These are phyloP conservation scores for Rhagophthalmus giganteus DNA, from an alignment of 2,888 invertebrate genomes.

Conservation along the genomic window DNA sequence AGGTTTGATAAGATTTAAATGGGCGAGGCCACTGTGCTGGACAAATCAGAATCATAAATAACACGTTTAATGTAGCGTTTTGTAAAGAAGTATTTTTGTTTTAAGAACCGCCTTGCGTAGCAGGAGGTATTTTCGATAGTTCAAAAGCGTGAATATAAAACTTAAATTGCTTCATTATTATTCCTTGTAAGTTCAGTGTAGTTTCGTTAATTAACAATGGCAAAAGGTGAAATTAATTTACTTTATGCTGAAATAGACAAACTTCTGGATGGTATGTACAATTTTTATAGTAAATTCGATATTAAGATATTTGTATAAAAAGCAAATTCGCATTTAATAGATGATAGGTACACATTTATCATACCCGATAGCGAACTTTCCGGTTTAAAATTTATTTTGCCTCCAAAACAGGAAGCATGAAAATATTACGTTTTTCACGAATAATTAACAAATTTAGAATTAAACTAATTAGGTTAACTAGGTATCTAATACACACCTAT, in stretches of 20 bases:
- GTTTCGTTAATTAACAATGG: constrained; percentile 9
- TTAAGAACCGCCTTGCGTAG: constrained; percentile 8
- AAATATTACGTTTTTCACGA: too few relatives aligned
- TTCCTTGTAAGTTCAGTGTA: background rate
- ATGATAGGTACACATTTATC: too few relatives aligned
- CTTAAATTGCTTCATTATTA: constrained; percentile 2
- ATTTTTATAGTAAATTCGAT: too few relatives aligned
- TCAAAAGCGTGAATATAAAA: background rate
- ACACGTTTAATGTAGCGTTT: too few relatives aligned
- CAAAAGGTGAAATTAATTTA: constrained; percentile 20
- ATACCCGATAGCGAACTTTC: too few relatives aligned
- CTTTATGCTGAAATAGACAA: constrained; percentile 12
- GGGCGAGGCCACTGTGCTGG: constrained; percentile 3
- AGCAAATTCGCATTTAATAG: too few relatives aligned
- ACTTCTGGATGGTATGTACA: constrained; percentile 18
- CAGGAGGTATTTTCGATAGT: constrained; percentile 7
- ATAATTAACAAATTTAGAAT: too few relatives aligned
- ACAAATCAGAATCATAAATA: constrained; percentile 1
- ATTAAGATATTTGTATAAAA: too few relatives aligned
- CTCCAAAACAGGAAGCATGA: too few relatives aligned
- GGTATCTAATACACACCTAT: too few relatives aligned
- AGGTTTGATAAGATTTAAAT: constrained; percentile 5
- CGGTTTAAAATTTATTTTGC: too few relatives aligned
- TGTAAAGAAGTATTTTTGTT: constrained; percentile 6
- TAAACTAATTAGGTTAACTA: too few relatives aligned